A percentile compares a stretch with the other conserved stretches of the same genome.
These are phyloP conservation scores for Chaetophractus vellerosus DNA, from an alignment of 2,797 vertebrate genomes.

Conservation along the genomic window DNA sequence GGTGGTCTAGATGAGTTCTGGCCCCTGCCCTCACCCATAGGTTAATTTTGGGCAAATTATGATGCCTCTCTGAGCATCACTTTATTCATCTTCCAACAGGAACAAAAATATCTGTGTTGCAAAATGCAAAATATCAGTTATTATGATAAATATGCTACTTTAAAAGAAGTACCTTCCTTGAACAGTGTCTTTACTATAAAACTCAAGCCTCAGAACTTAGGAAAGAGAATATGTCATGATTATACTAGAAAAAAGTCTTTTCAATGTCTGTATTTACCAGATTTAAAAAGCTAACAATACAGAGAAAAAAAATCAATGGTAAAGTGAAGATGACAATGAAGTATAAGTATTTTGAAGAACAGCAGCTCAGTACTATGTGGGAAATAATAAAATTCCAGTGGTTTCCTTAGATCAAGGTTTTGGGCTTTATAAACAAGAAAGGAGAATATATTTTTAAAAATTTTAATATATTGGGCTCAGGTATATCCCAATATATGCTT, in stretches of 20 bases:
- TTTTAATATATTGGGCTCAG: slow-evolving; percentile 20
- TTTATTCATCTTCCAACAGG: neutral
- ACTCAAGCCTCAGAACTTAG: neutral
- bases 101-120: neutral
- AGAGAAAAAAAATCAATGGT: slow-evolving; percentile 49
- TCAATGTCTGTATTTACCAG: slow-evolving; percentile 38
- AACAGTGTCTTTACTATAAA: neutral
- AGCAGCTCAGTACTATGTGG: neutral
- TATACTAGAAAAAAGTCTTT: slow-evolving; percentile 48
- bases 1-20: neutral
- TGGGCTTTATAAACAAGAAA: neutral
- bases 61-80: neutral
- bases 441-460: neutral
- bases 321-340: slow-evolving; percentile 2
- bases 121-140: neutral
- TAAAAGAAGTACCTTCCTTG: neutral
- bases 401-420: slow-evolving; percentile 50
- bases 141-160: slow-evolving; percentile 15
- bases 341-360: slow-evolving; percentile 27
- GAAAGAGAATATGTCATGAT: slow-evolving; percentile 59
- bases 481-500: neutral
- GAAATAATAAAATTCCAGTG: slow-evolving; percentile 58
- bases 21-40: neutral
- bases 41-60: neutral
- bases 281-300: slow-evolving; percentile 46